Conservation (phyloP, 2,113 vertebrate species). For the Aptenodytes patagonicus region DNA sequence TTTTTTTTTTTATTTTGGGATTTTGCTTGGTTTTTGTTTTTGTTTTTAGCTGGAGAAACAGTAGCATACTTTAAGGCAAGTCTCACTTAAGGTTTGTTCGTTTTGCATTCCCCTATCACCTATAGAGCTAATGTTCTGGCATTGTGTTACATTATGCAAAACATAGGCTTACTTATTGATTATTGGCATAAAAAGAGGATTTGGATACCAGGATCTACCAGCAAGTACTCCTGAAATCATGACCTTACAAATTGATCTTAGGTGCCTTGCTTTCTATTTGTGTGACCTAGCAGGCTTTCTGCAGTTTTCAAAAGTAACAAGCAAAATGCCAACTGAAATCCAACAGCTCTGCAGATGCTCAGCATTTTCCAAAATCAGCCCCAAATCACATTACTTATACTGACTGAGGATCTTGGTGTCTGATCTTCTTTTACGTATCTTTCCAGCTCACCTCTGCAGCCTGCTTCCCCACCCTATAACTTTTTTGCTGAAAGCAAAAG, state of each 20-base stretch:
- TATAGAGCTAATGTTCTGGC: neutral
- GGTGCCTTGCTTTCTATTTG: neutral
- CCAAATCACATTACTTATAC: neutral
- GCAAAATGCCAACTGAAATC: neutral
- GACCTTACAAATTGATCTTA: neutral
- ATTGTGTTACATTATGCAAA: neutral
- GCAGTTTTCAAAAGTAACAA: neutral
- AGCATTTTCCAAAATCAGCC: neutral
- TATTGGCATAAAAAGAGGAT: neutral
- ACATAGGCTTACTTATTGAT: neutral
- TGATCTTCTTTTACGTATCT: neutral
- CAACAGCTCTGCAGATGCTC: neutral
- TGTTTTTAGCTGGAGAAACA: neutral
- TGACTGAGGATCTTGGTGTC: neutral
- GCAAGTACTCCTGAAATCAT: neutral
- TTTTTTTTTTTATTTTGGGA: neutral
- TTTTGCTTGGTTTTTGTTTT: neutral
- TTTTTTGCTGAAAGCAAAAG: neutral
- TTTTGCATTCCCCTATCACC: neutral
- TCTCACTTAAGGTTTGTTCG: neutral
- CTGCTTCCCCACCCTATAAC: neutral
- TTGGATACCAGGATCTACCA: neutral
- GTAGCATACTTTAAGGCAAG: neutral
- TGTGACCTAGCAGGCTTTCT: neutral
- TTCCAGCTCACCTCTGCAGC: neutral